Evolutionary conservation across 2,888 invertebrate species (phyloP), one percentile per base, ranked within the genome.

Genomic region (Pristionchus exspectatus): DNA sequence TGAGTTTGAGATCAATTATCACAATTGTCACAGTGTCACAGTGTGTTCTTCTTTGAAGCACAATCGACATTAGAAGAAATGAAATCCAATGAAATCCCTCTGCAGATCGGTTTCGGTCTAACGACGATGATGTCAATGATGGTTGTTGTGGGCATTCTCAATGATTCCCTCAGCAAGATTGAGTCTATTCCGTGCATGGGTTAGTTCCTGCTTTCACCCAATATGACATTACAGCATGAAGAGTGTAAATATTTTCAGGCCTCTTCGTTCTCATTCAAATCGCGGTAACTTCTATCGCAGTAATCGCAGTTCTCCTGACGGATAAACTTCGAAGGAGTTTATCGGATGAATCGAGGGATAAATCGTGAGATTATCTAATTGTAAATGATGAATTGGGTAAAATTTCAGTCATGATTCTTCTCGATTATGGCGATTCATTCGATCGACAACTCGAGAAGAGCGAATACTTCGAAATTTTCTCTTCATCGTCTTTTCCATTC

Each of bases 181-280:
- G 81, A 81, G 14, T 81, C 50, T 0, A 81, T 81, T 81, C 81
- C 81, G 5, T 81, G 81, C 50, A 50, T 81, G 81, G 81, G 81
- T 81, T 12, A 81, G 44, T 1, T 24, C 44, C 30, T 18, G 14
- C 14, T 77, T 18, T 21, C 0, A 14, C n/a, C 56, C 44, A 50
- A 50, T 50, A 9, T 50, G 44, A 50, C 2, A 38, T 38, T 5
- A 38, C 38, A 38, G 38, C 38, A 50, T 50, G 9, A 9, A 50
- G 44, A 50, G 10, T 50, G 16, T 18, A 69, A 27, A 24, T 24
- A 74, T 74, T 38, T 12, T 12, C 50, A 81, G 81, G 81, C n/a
- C 81, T 81, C 81, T 81, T 81, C 81, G 81, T 81, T n/a, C 81
- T 81, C 50, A 27, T 81, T 27, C 81, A 81, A 81, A 81, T 81